Evolutionary conservation across 1,140 invertebrate species (phyloP).

Genomic region (Eumeta japonica): DNA sequence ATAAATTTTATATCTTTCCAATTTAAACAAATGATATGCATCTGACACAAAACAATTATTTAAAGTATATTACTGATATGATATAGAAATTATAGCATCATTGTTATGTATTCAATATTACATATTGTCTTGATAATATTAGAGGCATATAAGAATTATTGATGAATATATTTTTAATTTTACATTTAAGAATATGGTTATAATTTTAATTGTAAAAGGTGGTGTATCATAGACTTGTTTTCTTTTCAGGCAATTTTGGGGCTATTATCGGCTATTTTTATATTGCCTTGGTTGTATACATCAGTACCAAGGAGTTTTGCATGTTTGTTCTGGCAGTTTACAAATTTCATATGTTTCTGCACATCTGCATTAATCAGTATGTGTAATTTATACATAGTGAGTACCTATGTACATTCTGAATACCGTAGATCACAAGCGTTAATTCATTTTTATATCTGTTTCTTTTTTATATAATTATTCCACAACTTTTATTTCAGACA

Average conservation of each 20-base stretch:
- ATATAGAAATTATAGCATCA: too few species aligned
- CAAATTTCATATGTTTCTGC: constrained; percentile 37
- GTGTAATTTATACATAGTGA: constrained; percentile 51
- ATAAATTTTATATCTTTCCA: too few species aligned
- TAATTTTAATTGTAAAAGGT: neutral
- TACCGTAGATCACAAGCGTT: too few species aligned
- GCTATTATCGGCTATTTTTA: constrained; percentile 39
- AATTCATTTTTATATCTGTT: too few species aligned
- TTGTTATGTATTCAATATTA: too few species aligned
- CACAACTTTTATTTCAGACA: constrained; percentile 38
- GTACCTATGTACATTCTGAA: constrained; percentile 13
- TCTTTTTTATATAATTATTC: constrained; percentile 7
- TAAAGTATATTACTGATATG: too few species aligned
- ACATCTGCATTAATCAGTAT: constrained; percentile 44
- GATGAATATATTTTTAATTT: too few species aligned
- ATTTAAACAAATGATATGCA: too few species aligned
- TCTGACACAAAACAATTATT: too few species aligned
- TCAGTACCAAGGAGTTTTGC: constrained; percentile 42
- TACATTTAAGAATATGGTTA: too few species aligned
- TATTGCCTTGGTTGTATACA: constrained; percentile 48
- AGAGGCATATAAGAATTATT: too few species aligned
- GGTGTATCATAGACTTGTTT: constrained; percentile 4
- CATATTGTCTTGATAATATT: too few species aligned
- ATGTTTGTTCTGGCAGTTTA: constrained; percentile 47
- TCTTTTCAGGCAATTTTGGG: constrained; percentile 44